Evolutionary conservation across 2,113 vertebrate species (phyloP).

Genomic region (Strix aluco): DNA sequence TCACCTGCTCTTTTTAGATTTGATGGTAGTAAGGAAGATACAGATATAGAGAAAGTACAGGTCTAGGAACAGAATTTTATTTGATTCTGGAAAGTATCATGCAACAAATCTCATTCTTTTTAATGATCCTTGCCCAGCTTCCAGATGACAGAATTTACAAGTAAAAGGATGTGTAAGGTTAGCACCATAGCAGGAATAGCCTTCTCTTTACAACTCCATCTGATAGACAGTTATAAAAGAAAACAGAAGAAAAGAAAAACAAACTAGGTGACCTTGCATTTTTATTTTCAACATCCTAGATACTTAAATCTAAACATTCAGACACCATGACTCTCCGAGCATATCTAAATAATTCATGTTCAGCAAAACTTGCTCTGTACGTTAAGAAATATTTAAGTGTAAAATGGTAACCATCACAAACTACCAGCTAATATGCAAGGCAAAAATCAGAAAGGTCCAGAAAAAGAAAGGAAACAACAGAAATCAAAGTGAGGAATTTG

Average conservation of each 20-base stretch:
- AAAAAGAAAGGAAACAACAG: not conserved
- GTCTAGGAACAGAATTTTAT: conserved; percentile 38
- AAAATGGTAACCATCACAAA: not conserved
- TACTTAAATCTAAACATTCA: not conserved
- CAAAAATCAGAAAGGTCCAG: not conserved
- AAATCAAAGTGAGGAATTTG: not conserved
- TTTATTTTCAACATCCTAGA: not conserved
- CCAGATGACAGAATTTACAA: conserved; percentile 8
- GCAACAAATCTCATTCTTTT: not conserved
- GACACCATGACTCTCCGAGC: not conserved
- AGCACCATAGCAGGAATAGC: not conserved
- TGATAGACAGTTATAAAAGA: not conserved
- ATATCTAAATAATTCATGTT: not conserved
- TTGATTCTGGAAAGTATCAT: conserved; percentile 19
- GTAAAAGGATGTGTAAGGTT: not conserved
- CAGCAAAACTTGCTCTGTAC: not conserved
- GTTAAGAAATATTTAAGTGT: not conserved
- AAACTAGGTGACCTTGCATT: not conserved
- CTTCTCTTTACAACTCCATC: not conserved
- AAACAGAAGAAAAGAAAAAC: not conserved
- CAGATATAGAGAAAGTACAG: not conserved
- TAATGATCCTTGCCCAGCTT: not conserved
- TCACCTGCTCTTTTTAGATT: not conserved
- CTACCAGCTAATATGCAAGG: not conserved
- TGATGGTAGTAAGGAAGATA: not conserved